Percentiles rank a stretch among this genome's conserved stretches.
These are phyloP conservation scores for Ophiodon elongatus DNA, from an alignment of 2,113 vertebrate genomes.

Conservation along the genomic window DNA sequence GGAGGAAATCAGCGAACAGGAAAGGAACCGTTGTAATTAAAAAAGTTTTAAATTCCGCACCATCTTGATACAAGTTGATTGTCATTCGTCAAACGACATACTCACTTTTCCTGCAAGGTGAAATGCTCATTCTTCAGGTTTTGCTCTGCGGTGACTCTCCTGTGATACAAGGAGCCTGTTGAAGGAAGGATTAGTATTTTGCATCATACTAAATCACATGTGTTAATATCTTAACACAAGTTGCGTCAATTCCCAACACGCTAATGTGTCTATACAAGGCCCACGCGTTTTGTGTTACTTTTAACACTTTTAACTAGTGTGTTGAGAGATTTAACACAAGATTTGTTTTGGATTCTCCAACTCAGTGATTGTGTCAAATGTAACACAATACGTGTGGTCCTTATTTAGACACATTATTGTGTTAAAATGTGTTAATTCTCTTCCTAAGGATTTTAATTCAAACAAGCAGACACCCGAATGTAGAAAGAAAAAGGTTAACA, in stretches of 20 bases:
- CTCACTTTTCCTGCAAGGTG: constrained; percentile 87
- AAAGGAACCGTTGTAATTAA: not conserved
- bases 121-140: constrained; percentile 80
- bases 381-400: too few relatives aligned
- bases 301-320: too few relatives aligned
- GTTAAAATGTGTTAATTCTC: too few relatives aligned
- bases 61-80: not conserved
- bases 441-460: too few relatives aligned
- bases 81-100: not conserved
- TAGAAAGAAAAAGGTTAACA: too few relatives aligned
- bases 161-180: constrained; percentile 86
- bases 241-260: not conserved
- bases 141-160: constrained; percentile 86
- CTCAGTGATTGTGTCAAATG: too few relatives aligned
- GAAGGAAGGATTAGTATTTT: not conserved
- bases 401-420: too few relatives aligned
- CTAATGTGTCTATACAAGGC: not conserved
- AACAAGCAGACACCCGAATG: too few relatives aligned
- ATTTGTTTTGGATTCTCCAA: too few relatives aligned
- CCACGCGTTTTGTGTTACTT: not conserved
- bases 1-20: not conserved
- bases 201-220: not conserved
- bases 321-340: not conserved
- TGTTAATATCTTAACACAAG: not conserved
- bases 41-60: not conserved